A percentile compares a stretch with the other conserved stretches of the same genome.
phyloP scores from a whole-genome alignment of 1,140 invertebrate genomes.

The Phocides pigmalion region DNA sequence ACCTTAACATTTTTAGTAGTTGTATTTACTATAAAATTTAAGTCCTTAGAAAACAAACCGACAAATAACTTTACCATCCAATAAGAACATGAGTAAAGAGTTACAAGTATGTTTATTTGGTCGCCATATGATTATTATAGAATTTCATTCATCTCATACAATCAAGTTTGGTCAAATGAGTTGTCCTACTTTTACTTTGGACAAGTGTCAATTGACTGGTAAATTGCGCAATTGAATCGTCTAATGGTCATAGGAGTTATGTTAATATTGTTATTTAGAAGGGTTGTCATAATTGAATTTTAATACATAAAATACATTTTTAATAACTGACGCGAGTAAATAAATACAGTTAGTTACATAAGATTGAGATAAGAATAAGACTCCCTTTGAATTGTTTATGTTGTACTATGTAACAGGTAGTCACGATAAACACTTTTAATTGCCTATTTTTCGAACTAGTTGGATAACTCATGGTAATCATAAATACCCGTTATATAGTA shows the following conservation, averaged over 20 bases:
- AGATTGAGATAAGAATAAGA: too few species aligned
- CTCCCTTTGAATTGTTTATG: too few species aligned
- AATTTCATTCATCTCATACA: slow-evolving; percentile 35
- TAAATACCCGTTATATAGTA: too few species aligned
- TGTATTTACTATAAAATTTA: too few species aligned
- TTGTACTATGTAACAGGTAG: too few species aligned
- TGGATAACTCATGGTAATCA: too few species aligned
- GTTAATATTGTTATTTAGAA: slow-evolving; percentile 29
- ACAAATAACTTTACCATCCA: not conserved
- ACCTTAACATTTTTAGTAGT: too few species aligned
- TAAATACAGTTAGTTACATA: too few species aligned
- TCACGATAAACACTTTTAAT: too few species aligned
- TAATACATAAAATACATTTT: too few species aligned
- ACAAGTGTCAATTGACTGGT: slow-evolving; percentile 36
- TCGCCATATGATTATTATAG: slow-evolving; percentile 16
- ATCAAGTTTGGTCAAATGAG: slow-evolving; percentile 35
- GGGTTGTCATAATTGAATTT: slow-evolving; percentile 19
- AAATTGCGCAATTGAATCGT: slow-evolving; percentile 37
- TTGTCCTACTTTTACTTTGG: slow-evolving; percentile 34
- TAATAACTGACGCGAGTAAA: too few species aligned
- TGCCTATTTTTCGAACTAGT: too few species aligned
- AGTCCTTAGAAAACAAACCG: not conserved
- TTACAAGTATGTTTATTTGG: slow-evolving; percentile 25
- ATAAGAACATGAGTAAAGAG: not conserved
- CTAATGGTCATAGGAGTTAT: slow-evolving; percentile 26